Evolutionary conservation across 2,797 vertebrate genomes (phyloP).

Genomic region (Parauchenoglanis ngamensis): DNA sequence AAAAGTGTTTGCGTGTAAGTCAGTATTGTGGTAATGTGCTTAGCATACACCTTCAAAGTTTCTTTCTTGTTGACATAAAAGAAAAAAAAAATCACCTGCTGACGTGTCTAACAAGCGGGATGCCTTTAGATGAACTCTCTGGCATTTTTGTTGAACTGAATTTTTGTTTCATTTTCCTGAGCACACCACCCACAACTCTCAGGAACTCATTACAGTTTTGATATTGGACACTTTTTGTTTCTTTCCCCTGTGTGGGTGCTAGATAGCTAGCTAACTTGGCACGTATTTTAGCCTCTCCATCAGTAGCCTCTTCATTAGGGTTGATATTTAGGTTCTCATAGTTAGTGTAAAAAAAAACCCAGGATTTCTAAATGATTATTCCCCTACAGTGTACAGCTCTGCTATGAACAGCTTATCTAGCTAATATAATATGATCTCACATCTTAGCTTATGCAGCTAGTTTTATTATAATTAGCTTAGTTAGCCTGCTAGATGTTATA

Average conservation of each 20-base stretch:
- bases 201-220: not conserved
- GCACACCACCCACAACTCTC: constrained; percentile 10
- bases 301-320: too few relatives aligned
- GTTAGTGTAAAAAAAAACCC: not conserved
- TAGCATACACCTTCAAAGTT: constrained; percentile 51
- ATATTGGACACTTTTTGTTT: not conserved
- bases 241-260: not conserved
- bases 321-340: not conserved
- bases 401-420: not conserved
- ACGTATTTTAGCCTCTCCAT: not conserved
- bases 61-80: not conserved
- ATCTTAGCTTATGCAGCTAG: not conserved
- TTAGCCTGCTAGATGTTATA: constrained; percentile 9
- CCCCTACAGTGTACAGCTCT: not conserved
- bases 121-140: constrained; percentile 55
- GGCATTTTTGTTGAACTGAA: not conserved
- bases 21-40: constrained; percentile 43
- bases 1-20: constrained; percentile 14
- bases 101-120: constrained; percentile 44
- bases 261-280: not conserved
- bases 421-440: not conserved
- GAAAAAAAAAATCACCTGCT: constrained; percentile 47
- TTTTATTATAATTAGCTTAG: not conserved
- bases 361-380: not conserved
- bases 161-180: not conserved